phyloP scores from a whole-genome alignment of 1,140 invertebrate genomes.

The Drosophila athabasca region DNA sequence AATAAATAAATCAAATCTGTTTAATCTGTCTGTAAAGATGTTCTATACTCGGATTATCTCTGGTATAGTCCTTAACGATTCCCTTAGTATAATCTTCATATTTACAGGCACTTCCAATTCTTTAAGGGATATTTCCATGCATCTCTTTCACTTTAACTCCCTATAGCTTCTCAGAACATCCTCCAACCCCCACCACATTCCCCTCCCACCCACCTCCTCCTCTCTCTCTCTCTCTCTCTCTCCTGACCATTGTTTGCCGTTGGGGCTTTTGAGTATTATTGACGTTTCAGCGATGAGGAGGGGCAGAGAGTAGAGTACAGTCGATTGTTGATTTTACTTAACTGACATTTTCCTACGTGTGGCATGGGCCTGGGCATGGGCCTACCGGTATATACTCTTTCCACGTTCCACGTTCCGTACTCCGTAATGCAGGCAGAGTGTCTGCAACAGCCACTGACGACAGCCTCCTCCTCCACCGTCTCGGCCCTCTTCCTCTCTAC shows the following conservation, averaged over 20 bases:
- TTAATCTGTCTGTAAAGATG: no score
- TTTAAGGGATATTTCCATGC: not conserved
- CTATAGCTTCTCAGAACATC: slow-evolving; percentile 6
- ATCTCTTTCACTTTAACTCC: slow-evolving; percentile 19
- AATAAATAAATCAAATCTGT: no score
- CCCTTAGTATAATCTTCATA: no score
- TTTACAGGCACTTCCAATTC: no score
- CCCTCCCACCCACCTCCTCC: no score
- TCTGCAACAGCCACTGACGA: slow-evolving; percentile 7
- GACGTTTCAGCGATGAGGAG: slow-evolving; percentile 36
- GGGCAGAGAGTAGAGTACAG: not conserved
- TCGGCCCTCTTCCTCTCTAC: not conserved
- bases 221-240: not conserved
- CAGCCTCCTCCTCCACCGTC: not conserved
- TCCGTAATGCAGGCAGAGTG: slow-evolving; percentile 36
- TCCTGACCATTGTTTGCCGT: slow-evolving; percentile 29
- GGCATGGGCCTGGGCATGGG: slow-evolving; percentile 3
- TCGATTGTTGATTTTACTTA: slow-evolving; percentile 71
- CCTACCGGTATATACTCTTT: no score
- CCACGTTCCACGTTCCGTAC: no score
- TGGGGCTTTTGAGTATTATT: slow-evolving; percentile 30
- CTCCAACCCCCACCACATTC: not conserved
- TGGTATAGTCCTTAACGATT: no score
- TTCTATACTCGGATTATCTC: no score
- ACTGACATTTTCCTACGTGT: slow-evolving; percentile 55